Percentiles rank a stretch among this genome's conserved stretches.
Evolutionary conservation across 2,797 vertebrate species (phyloP).

Genomic region (Lepilemur septentrionalis): DNA sequence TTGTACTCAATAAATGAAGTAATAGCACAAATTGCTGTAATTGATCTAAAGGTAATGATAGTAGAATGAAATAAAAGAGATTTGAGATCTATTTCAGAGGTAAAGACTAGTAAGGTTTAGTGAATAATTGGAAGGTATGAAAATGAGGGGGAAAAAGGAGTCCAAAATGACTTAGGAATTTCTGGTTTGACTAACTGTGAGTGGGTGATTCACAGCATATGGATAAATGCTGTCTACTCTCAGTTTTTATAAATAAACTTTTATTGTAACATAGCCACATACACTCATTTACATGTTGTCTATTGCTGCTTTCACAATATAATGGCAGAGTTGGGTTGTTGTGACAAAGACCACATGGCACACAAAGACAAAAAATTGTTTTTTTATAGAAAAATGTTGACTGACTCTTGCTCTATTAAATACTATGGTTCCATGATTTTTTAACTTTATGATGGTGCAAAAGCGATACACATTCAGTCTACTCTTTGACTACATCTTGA

Average conservation of each 20-base stretch:
- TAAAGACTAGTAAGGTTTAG: not conserved
- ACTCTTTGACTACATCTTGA: not conserved
- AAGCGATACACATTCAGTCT: not conserved
- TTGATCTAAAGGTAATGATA: not conserved
- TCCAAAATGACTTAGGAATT: not conserved
- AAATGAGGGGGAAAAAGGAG: not conserved
- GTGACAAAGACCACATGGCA: not conserved
- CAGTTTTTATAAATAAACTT: conserved; percentile 33
- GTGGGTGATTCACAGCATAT: not conserved
- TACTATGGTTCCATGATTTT: not conserved
- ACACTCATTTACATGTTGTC: not conserved
- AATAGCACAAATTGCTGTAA: not conserved
- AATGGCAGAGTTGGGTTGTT: not conserved
- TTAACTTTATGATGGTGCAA: not conserved
- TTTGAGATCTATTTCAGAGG: not conserved
- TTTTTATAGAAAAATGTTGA: not conserved
- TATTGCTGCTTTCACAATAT: not conserved
- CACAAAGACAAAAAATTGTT: not conserved
- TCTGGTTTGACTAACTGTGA: not conserved
- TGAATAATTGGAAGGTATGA: not conserved
- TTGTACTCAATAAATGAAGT: not conserved
- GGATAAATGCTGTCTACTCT: not conserved
- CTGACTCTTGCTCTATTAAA: not conserved
- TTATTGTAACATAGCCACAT: not conserved
- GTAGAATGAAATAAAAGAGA: not conserved